Base-by-base conservation (phyloP, 2,797 vertebrate genomes). In the Myiotriccus ornatus region DNA sequence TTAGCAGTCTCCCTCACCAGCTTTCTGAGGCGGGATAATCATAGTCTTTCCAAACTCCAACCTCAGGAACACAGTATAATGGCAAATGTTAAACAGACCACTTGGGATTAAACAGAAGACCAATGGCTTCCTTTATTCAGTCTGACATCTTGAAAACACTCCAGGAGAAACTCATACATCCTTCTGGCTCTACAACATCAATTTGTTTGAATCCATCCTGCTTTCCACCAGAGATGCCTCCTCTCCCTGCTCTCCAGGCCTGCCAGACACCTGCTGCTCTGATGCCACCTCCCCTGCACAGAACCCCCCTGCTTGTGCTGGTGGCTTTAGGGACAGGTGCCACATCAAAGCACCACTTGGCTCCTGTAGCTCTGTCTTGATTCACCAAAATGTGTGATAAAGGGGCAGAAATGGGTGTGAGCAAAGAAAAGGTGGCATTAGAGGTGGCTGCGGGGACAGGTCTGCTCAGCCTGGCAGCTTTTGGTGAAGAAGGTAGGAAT, bases 21-120 rank as follows among this genome's bases (percentile, higher is more conserved):
- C 57, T 86, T 92, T 83, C 73, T 89, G 87, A 92, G 89, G 87
- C 7, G 13, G 56, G 63, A 94, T 88, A 96, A 92, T 90, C 79
- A 86, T 37, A 91, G 69, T 30, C 32, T 89, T 86, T 83, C 82
- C 87, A 88, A 87, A 89, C 76, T 63, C 62, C 65, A 88, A 46
- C 89, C 91, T 78, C 84, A 89, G 69, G 73, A 95, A 78, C 65
- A 91, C 17, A 52, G 27, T 16, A n/a, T 44, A 93, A 90, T 56
- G 79, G 91, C 89, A 88, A 96, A 93, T 60, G 85, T 91, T 89
- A 96, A 76, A 37, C 85, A 93, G 87, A 78, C 59, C 83, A 70
- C 83, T 94, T 52, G 71, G 79, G 90, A 90, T 80, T 89, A 83
- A 87, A 81, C 44, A 59, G 74, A 74, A 92, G 76, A 95, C 77